Base-by-base conservation (phyloP, 2,888 invertebrate species). In the Heliconius hortense region DNA sequence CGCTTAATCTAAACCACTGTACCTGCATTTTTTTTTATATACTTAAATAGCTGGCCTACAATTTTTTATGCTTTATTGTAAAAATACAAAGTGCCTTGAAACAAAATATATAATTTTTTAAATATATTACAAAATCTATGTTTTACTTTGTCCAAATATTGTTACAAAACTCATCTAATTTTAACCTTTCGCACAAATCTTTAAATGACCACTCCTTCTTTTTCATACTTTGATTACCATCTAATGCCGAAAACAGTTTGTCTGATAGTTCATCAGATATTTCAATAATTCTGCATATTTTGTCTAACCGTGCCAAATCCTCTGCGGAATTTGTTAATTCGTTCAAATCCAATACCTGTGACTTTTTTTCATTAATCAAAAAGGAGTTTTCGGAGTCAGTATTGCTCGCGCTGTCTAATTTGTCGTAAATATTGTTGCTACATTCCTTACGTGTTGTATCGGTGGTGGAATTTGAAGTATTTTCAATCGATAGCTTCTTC, bases 231-330 rank as follows among this genome's bases (percentile, higher is more conserved):
- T 78, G 76, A 2, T 83, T 80, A 2, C 66, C 81, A 71, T 89
- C 84, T 8, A 93, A 82, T 24, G 82, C 79, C 4, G 90, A 88
- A 78, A 94, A 90, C 64, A 94, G 81, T 81, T 88, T 84, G 76
- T 93, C 89, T 0, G 94, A 93, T 13, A 93, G 73, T 74, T 94
- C 93, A 73, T 94, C 93, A 1, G 94, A 93, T 77, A 93, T 93
- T 84, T 94, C 93, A n/a, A 94, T 92, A 11, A 93, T 92, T 76
- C 87, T 87, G 79, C 93, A 93, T 75, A 94, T 91, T 82, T 92
- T 92, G 75, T 93, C 92, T 59, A 94, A 84, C 13, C 89, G 87
- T 1, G 84, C 83, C 68, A 94, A 81, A 80, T 94, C 92, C 43
- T 93, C 93, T 18, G 90, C 76, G 1, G 94, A 94, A 74, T 85